Base-by-base conservation (phyloP, 2,113 vertebrate genomes). In the Aegithalos caudatus region DNA sequence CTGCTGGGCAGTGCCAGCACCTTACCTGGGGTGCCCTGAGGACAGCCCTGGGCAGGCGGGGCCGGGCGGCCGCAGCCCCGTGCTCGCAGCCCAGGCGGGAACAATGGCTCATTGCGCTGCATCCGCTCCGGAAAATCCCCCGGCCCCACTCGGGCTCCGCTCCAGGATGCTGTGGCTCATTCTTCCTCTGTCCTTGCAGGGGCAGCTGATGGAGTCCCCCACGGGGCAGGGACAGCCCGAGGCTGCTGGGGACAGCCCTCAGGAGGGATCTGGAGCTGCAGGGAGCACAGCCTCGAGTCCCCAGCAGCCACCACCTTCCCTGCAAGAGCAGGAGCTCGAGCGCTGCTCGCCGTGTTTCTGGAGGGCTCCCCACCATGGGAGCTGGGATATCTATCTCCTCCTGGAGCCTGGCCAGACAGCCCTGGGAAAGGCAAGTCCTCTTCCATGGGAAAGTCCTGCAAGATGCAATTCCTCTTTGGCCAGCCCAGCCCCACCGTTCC, bases 371-470 rank as follows among this genome's bases (percentile, higher is more conserved):
- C 54, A 37, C 8, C 0, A 22, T 47, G 17, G 37, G 85, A 93
- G 77, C 88, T 45, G 91, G 60, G 91, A 92, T 58, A 18, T 83
- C 47, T 54, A 3, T 77, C 45, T 95, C 45, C 66, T 94, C 25
- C 80, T 97, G 96, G 96, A 96, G 33, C 76, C n/a, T 0, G 4
- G 94, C 96, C 95, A 97, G 93, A n/a, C 5, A 3, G 85, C 50
- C 57, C 93, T 97, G 95, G 94, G 96, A 97, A 97, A 95, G 67
- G 50, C 95, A 66, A 95, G 33, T 77, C 58, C 14, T 88, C 90
- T 88, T 95, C 58, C 94, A 86, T 97, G 96, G 94, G 96, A 97
- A 97, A 86, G 40, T 94, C 90, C 54, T 80, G 54, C 45, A 12
- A 76, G 66, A 45, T 92, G 90, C 70, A 95, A 87, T 94, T 86